A percentile compares a stretch with the other conserved stretches of the same genome.
Conservation (phyloP, 92 coral and sea anemone species). For the Porites divaricata region DNA sequence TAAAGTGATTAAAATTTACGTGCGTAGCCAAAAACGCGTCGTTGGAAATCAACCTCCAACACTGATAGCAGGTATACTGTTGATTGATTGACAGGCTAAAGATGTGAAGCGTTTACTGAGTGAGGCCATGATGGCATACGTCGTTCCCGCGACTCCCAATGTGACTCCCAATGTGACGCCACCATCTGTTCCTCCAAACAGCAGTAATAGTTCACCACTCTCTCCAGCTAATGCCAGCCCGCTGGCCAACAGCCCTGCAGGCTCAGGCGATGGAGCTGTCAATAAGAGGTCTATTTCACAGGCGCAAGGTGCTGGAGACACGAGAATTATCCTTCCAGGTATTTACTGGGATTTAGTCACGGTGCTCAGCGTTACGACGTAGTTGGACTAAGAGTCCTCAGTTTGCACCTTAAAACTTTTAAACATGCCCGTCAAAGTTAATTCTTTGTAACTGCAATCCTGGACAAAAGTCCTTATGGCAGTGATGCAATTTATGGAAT, state of each 20-base stretch:
- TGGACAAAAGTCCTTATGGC: too few relatives aligned
- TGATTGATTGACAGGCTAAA: conserved; percentile 75
- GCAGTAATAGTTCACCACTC: conserved; percentile 71
- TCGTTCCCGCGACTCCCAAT: conserved; percentile 36
- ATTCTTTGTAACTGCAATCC: too few relatives aligned
- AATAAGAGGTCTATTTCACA: conserved; percentile 91
- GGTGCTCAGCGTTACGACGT: too few relatives aligned
- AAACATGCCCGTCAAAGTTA: too few relatives aligned
- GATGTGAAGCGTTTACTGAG: conserved; percentile 94
- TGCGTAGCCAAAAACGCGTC: too few relatives aligned
- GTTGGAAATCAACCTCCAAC: too few relatives aligned
- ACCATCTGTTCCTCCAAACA: conserved; percentile 66
- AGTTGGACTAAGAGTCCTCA: too few relatives aligned
- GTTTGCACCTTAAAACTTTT: too few relatives aligned
- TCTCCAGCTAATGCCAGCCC: conserved; percentile 95
- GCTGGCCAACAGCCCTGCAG: conserved; percentile 95
- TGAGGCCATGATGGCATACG: conserved; percentile 85
- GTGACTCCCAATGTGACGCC: conserved; percentile 37
- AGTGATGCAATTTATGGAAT: too few relatives aligned
- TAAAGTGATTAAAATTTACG: too few relatives aligned
- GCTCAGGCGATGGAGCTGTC: conserved; percentile 97
- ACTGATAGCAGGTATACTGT: not conserved
- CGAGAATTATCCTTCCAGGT: conserved; percentile 72
- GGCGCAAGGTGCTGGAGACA: conserved; percentile 82
- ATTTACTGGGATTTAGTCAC: not conserved